phyloP scores from a whole-genome alignment of 2,797 vertebrate species.

The Manis javanica region DNA sequence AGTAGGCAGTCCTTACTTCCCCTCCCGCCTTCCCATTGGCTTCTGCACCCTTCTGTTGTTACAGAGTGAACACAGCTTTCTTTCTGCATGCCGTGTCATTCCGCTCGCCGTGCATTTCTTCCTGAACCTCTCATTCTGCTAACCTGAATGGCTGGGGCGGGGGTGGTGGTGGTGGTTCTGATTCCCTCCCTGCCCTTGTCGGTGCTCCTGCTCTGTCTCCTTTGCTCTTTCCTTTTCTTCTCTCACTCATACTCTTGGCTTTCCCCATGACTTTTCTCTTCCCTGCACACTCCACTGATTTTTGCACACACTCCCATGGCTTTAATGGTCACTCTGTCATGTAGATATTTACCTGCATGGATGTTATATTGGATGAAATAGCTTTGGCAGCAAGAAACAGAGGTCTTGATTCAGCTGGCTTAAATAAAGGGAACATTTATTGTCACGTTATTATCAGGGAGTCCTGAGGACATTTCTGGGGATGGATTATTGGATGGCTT shows the following conservation, averaged over 20 bases:
- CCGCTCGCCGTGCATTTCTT: rapidly evolving
- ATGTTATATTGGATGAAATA: not conserved
- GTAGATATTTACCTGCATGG: not conserved
- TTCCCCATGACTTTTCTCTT: not conserved
- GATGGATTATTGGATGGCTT: not conserved
- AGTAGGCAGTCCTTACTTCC: too few relatives aligned
- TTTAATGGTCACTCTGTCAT: not conserved
- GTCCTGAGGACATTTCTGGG: not conserved
- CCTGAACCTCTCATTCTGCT: rapidly evolving
- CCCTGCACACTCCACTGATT: not conserved
- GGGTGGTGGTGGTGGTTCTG: not conserved
- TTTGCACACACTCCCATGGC: not conserved
- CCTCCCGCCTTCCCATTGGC: not conserved
- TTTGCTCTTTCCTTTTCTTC: not conserved
- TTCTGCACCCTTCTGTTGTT: not conserved
- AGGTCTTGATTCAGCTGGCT: not conserved
- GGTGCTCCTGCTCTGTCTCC: not conserved
- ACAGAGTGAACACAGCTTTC: not conserved
- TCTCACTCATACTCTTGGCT: rapidly evolving
- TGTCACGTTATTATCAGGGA: not conserved
- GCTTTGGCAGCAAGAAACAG: not conserved
- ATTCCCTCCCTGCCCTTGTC: not conserved
- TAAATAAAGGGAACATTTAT: not conserved
- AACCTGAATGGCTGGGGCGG: rapidly evolving
- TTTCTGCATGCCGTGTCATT: not conserved